Base-by-base conservation (phyloP, 64 coral and sea anemone genomes). In the Montipora foliosa region DNA sequence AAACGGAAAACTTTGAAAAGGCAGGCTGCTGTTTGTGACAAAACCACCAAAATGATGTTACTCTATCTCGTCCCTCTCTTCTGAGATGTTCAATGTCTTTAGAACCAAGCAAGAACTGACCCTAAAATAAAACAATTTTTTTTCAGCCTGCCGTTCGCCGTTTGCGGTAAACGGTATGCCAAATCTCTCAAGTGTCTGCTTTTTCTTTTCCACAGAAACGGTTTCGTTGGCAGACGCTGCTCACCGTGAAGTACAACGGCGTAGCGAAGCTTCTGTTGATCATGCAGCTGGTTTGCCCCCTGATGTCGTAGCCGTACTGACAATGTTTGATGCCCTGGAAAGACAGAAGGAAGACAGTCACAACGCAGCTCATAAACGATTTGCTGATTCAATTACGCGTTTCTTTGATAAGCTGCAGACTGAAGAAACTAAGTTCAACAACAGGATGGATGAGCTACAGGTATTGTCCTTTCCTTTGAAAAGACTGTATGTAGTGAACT, bases 391-490 rank as follows among this genome's bases (percentile, higher is more conserved):
- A 10, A 94, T 99, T 5, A 94, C 74, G 9, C 91, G 97, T 47
- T 99, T 99, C 86, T 99, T 99, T 83, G 95, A 96, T 58, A 99
- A 99, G 53, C 82, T 99, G 62, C 95, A 91, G 21, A 82, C 84
- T 11, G 97, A 99, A 44, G 95, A 99, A 67, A 96, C 80, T 45
- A 99, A 99, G 78, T 99, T 96, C 53, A 96, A 94, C 48, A 94
- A 92, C 44, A 83, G 95, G 55, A 99, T 99, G 97, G 97, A 99
- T 24, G 97, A 99, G 81, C 97, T 99, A 11, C 89, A 99, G 97
- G 97, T 99, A 98, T 4, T 3, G 61, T 11, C 50, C 52, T 6
- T 16, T 49, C 64, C 64, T n/a, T n/a, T 68, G 64, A 4, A 5
- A 13, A 68, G 16, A 68, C 12, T 7, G 6, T 57, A 57, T 57